These are phyloP conservation scores for Notarius lentiginosus DNA, from an alignment of 2,113 vertebrate species.

Conservation along the genomic window DNA sequence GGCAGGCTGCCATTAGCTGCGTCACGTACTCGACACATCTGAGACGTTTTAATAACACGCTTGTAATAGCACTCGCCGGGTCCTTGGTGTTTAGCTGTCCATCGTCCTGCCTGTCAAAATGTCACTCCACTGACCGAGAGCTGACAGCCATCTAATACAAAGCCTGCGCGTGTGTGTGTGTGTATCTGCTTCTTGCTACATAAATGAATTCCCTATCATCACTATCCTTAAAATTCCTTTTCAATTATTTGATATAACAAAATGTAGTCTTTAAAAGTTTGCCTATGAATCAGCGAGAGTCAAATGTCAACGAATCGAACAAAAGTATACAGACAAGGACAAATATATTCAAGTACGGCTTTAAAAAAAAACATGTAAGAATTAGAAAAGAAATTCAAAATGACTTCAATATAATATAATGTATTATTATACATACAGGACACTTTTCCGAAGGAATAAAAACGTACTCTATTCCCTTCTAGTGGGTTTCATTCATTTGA, in stretches of 20 bases:
- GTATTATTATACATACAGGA: too few species aligned
- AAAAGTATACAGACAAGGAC: not conserved
- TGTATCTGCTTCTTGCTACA: not conserved
- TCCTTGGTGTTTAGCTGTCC: constrained; percentile 45
- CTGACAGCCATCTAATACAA: constrained; percentile 37
- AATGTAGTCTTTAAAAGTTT: not conserved
- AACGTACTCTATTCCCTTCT: too few species aligned
- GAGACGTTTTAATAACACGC: constrained; percentile 49
- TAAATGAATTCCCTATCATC: not conserved
- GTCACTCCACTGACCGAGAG: constrained; percentile 43
- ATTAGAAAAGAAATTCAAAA: not conserved
- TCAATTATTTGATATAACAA: constrained; percentile 7
- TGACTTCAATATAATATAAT: not conserved
- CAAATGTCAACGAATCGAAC: too few species aligned
- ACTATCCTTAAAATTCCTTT: constrained; percentile 21
- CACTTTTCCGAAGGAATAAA: too few species aligned
- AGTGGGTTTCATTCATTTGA: too few species aligned
- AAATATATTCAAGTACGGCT: not conserved
- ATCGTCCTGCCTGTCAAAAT: constrained; percentile 47
- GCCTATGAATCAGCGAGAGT: not conserved
- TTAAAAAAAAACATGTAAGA: too few species aligned
- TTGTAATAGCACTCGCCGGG: constrained; percentile 21
- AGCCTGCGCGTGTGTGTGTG: constrained; percentile 9
- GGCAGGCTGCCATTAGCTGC: constrained; percentile 38
- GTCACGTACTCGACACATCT: constrained; percentile 24